Evolutionary conservation across 2,797 vertebrate genomes (phyloP).

Genomic region (Centropyge bicolor): DNA sequence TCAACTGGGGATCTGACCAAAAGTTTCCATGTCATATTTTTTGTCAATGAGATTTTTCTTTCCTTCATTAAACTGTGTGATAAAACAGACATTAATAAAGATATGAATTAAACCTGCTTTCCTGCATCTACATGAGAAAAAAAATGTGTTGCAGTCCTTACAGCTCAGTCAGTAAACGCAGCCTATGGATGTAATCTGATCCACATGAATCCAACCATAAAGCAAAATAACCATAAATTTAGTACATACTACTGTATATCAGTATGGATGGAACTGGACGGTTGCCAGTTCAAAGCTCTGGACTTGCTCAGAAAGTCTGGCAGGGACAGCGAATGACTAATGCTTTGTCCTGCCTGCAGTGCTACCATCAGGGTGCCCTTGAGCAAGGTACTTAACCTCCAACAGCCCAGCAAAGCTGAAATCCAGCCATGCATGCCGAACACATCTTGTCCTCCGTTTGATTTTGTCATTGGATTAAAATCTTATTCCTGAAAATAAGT

Average conservation of each 20-base stretch:
- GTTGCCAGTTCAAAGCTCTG: slow-evolving; percentile 60
- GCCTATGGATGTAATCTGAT: slow-evolving; percentile 32
- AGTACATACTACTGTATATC: slow-evolving; percentile 54
- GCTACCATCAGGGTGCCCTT: slow-evolving; percentile 51
- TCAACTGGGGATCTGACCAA: slow-evolving; percentile 5
- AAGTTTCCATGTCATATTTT: slow-evolving; percentile 27
- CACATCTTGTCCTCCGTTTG: neutral
- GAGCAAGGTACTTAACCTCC: slow-evolving; percentile 66
- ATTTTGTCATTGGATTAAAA: slow-evolving; percentile 17
- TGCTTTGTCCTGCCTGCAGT: slow-evolving; percentile 44
- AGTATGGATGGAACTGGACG: slow-evolving; percentile 39
- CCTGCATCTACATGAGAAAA: slow-evolving; percentile 10
- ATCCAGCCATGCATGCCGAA: neutral
- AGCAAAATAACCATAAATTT: slow-evolving; percentile 57
- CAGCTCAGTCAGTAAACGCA: slow-evolving; percentile 18
- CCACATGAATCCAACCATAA: slow-evolving; percentile 30
- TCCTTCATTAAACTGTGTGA: slow-evolving; percentile 19
- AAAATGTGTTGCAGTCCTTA: slow-evolving; percentile 20
- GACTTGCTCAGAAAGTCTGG: slow-evolving; percentile 49
- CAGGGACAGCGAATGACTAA: slow-evolving; percentile 42
- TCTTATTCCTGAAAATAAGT: neutral
- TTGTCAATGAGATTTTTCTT: slow-evolving; percentile 3
- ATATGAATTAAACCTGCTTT: slow-evolving; percentile 12
- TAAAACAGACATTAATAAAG: slow-evolving; percentile 26
- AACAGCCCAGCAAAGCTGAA: slow-evolving; percentile 16